Evolutionary conservation across 1,140 invertebrate genomes (phyloP).

Genomic region (Drosophila lowei): DNA sequence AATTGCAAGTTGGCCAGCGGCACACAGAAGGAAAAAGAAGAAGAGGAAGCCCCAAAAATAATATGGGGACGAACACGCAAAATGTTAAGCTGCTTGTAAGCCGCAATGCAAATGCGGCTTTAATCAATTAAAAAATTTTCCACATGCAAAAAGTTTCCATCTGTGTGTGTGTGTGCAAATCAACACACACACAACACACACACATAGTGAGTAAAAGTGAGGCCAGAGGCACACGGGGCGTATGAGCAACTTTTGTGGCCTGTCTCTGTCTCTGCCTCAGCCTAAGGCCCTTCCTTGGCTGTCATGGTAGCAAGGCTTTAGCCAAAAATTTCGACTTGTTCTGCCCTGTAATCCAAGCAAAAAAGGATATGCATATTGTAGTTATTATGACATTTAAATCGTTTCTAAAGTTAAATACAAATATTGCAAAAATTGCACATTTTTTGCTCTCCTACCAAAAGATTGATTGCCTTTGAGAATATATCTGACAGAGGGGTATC

Average conservation of each 20-base stretch:
- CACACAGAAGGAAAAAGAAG: slow-evolving; percentile 22
- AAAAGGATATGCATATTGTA: too few relatives aligned
- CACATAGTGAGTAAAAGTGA: background rate
- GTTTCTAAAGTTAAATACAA: too few relatives aligned
- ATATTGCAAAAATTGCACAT: too few relatives aligned
- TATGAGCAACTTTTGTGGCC: slow-evolving; percentile 71
- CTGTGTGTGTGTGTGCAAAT: slow-evolving; percentile 40
- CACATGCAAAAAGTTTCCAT: slow-evolving; percentile 62
- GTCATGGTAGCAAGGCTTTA: slow-evolving; percentile 57
- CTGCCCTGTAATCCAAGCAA: background rate
- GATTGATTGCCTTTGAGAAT: too few relatives aligned
- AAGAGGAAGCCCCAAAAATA: slow-evolving; percentile 41
- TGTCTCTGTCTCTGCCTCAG: slow-evolving; percentile 9
- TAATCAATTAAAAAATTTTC: slow-evolving; percentile 79
- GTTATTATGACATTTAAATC: too few relatives aligned
- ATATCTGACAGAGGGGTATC: too few relatives aligned
- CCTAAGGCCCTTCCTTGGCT: slow-evolving; percentile 8
- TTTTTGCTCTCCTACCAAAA: too few relatives aligned
- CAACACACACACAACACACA: slow-evolving; percentile 33
- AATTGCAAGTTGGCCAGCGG: slow-evolving; percentile 36
- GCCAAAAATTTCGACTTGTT: slow-evolving; percentile 64
- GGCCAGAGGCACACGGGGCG: slow-evolving; percentile 42
- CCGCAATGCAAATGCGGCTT: slow-evolving; percentile 78
- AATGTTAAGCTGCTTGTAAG: slow-evolving; percentile 78
- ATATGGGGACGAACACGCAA: slow-evolving; percentile 37